Evolutionary conservation across 2,888 invertebrate genomes (phyloP), one percentile per base, ranked within the genome.

Genomic region (Habroteleia sp.): DNA sequence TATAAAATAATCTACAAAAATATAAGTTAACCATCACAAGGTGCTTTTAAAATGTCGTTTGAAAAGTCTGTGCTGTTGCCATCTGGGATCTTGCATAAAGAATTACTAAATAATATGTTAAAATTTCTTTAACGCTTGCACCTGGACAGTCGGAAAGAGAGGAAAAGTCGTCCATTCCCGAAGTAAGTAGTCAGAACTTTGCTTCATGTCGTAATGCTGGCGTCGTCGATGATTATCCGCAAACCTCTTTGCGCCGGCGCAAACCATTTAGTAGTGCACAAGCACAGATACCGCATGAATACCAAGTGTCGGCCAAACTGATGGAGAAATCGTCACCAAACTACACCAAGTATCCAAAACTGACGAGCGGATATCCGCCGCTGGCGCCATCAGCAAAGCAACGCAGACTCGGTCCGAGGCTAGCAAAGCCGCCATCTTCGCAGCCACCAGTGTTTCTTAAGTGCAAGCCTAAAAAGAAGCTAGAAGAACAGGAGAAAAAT

Each of bases 111-210:
- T 78, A 82, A 81, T 74, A 10, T 65, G 27, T 79, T 77, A 77
- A 75, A 84, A 63, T 85, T 85, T 84, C 77, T 85, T 83, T 77
- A 69, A 85, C 83, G 85, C 85, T 83, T 78, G 44, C 85, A 68
- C 74, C 72, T 58, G 79, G 78, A 82, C 83, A 87, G 87, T 78
- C 83, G 82, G 85, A 86, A 83, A 87, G 77, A 76, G 85, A 86
- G 76, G 86, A 87, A 77, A 84, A 83, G 75, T 73, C 84, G 63
- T 20, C 84, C 37, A 83, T 83, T 33, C 83, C 85, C 76, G 88
- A 88, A 86, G 88, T 88, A 88, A 87, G 87, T 87, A 87, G 80
- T 79, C 82, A 76, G 68, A 79, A 77, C 54, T 63, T 81, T 78
- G 80, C 81, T 56, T 62, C 81, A 82, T 81, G 79, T 82, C 80